phyloP scores from a whole-genome alignment of 2,888 invertebrate genomes.

The Spisula solida region DNA sequence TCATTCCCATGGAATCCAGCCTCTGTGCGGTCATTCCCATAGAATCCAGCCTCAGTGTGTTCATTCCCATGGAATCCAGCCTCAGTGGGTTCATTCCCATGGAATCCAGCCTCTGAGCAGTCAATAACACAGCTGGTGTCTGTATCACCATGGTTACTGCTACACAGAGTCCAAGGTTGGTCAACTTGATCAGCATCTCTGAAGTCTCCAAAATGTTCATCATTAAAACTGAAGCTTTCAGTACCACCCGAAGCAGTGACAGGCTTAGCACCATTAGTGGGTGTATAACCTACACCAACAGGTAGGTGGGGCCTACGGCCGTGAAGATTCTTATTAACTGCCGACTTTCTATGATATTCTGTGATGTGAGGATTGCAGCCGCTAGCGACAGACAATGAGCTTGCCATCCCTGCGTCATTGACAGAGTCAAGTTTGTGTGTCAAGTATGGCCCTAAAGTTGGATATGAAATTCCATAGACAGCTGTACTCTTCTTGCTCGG shows the following conservation, averaged over 20 bases:
- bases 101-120: background rate
- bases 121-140: background rate
- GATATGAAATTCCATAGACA: background rate
- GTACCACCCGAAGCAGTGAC: background rate
- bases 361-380: background rate
- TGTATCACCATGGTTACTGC: background rate
- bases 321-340: background rate
- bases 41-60: background rate
- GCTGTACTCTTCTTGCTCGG: background rate
- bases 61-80: background rate
- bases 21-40: background rate
- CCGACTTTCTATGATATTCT: background rate
- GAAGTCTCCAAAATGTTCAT: background rate
- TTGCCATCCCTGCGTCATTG: background rate
- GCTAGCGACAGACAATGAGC: background rate
- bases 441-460: background rate
- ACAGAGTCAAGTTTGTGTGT: background rate
- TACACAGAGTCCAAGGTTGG: background rate
- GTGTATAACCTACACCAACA: background rate
- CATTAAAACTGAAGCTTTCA: background rate
- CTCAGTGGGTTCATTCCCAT: background rate
- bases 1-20: too few species aligned
- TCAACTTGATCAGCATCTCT: background rate
- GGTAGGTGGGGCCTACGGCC: background rate
- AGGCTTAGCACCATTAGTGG: background rate